Base-by-base conservation (phyloP, 2,888 invertebrate genomes). In the Lamproptera curius region DNA sequence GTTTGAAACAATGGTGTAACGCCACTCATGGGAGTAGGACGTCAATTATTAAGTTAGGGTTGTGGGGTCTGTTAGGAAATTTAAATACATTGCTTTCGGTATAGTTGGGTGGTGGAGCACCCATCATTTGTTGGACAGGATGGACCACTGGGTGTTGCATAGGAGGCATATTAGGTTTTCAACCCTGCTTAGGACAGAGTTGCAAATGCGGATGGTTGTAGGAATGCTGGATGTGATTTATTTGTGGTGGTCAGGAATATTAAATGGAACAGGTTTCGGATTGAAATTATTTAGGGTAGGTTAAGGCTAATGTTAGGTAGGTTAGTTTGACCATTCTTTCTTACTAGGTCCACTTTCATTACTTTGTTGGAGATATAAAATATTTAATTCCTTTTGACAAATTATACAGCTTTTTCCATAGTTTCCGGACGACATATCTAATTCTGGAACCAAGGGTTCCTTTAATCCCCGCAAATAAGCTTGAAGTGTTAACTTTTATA, bases 401-500 rank as follows among this genome's bases (percentile, higher is more conserved):
- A 37, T 37, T 37, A 8, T 2, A 37, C n/a, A 10, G 37, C 37
- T 17, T 37, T 37, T 17, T 37, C 37, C 17, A 37, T 37, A n/a
- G 2, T 37, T 9, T 37, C 17, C 14, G 40, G 40, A 20, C 40
- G 40, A 40, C 28, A 10, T 15, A 40, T 15, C 40, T 40, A 28
- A 26, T 26, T 14, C 28, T 10, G 2, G 13, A 40, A 14, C 40
- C 40, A 15, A 40, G 16, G 8, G 40, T 26, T 16, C 28, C 40
- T 10, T 28, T 40, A 26, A 14, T 2, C 28, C 40, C 2, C 40
- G 40, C 3, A 40, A 10, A 15, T 26, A 40, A 23, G 40, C 40
- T 26, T 40, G 40, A n/a, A 40, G 11, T 14, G 28, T 40, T 26
- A 40, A 23, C 10, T 26, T 40, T 40, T 23, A 15, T 40, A 40